Evolutionary conservation across 2,888 invertebrate species (phyloP).

Genomic region (Yponomeuta malinellus): DNA sequence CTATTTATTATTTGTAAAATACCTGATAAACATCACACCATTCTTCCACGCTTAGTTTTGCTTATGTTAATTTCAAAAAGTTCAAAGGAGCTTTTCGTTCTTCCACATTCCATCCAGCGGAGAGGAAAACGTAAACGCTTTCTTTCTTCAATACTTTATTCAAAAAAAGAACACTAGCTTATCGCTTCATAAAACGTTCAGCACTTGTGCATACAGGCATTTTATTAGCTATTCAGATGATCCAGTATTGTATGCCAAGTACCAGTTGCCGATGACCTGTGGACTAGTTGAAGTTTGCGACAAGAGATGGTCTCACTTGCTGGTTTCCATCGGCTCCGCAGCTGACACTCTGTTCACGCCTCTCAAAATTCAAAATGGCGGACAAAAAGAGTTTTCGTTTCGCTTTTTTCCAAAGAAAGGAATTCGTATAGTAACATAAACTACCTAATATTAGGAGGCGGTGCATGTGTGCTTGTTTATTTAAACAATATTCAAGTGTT

Average conservation of each 20-base stretch:
- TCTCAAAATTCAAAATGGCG: slow-evolving; percentile 13
- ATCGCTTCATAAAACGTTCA: slow-evolving; percentile 17
- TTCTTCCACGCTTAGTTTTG: not conserved
- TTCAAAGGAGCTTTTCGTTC: not conserved
- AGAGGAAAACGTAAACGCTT: not conserved
- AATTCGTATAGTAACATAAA: slow-evolving; percentile 11
- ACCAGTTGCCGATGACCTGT: slow-evolving; percentile 13
- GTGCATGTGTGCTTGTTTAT: slow-evolving; percentile 52
- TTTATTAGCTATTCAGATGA: slow-evolving; percentile 23
- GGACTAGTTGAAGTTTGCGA: not conserved
- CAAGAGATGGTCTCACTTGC: not conserved
- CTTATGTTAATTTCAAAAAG: slow-evolving; percentile 5
- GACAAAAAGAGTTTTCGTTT: slow-evolving; percentile 13
- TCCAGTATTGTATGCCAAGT: slow-evolving; percentile 15
- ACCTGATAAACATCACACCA: not conserved
- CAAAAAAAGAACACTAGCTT: slow-evolving; percentile 8
- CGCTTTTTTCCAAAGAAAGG: slow-evolving; percentile 13
- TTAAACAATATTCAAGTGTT: slow-evolving; percentile 49
- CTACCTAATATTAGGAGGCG: slow-evolving; percentile 7
- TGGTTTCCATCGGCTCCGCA: not conserved
- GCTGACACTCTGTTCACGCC: slow-evolving; percentile 14
- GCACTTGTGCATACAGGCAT: slow-evolving; percentile 22
- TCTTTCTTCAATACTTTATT: slow-evolving; percentile 3
- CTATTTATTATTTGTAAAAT: slow-evolving; percentile 1
- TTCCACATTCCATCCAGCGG: slow-evolving; percentile 3